Evolutionary conservation across 2,888 invertebrate species (phyloP).

Genomic region (Perizoma flavofasciatum): DNA sequence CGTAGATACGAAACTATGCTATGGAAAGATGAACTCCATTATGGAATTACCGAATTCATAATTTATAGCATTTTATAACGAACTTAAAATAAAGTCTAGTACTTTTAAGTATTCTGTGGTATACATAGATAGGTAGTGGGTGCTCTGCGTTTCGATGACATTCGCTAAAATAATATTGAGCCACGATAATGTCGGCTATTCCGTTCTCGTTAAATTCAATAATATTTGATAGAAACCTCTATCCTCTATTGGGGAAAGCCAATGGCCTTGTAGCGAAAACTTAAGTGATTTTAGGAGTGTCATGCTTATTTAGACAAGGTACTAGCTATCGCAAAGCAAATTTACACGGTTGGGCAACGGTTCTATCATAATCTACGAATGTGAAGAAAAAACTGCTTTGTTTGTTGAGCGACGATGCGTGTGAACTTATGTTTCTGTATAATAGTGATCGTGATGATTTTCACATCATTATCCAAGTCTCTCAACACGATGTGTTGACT

Average conservation of each 20-base stretch:
- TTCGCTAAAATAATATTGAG: too few species aligned
- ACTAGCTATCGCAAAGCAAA: slow-evolving; percentile 60
- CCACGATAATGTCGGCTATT: too few species aligned
- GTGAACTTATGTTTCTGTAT: slow-evolving; percentile 53
- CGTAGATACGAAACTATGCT: too few species aligned
- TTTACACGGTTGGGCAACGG: slow-evolving; percentile 57
- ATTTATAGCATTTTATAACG: too few species aligned
- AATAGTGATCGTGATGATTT: not conserved
- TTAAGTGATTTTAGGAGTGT: slow-evolving; percentile 18
- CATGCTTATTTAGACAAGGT: slow-evolving; percentile 51
- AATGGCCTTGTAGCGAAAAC: not conserved
- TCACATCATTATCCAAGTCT: too few species aligned
- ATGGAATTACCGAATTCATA: too few species aligned
- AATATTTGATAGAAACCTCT: not conserved
- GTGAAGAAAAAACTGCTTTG: slow-evolving; percentile 58
- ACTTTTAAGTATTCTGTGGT: too few species aligned
- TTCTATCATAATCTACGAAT: slow-evolving; percentile 62
- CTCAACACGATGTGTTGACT: not conserved
- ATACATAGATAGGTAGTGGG: too few species aligned
- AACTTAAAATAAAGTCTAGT: too few species aligned
- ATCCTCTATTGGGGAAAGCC: not conserved
- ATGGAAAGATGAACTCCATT: too few species aligned
- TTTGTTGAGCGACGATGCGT: slow-evolving; percentile 63
- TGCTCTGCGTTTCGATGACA: too few species aligned
- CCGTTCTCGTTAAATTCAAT: too few species aligned